Conservation (phyloP, 2,797 vertebrate species). For the Amblyraja radiata region DNA sequence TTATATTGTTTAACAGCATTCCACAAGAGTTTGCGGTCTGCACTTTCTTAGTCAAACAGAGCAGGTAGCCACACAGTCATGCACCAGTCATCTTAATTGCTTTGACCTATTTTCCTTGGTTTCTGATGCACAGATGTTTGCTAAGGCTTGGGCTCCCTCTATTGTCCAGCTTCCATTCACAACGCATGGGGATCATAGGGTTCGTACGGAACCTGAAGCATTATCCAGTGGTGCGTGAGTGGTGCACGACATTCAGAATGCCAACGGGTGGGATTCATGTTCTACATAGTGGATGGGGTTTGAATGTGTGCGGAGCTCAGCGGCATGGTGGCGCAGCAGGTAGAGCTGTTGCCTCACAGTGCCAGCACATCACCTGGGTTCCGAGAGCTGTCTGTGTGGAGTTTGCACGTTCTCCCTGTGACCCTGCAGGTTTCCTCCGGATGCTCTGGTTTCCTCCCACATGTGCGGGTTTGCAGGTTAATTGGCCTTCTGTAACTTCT, state of each 20-base stretch:
- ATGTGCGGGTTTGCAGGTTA: no score
- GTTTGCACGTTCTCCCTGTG: no score
- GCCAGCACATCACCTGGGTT: no score
- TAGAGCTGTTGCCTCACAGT: no score
- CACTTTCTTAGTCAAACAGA: background rate
- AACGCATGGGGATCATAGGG: background rate
- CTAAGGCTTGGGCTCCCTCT: constrained; percentile 21
- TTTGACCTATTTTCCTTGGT: background rate
- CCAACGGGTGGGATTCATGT: no score
- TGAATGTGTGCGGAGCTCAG: no score
- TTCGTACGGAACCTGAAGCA: background rate
- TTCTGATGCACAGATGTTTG: background rate
- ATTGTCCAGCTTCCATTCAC: background rate
- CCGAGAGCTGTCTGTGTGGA: no score
- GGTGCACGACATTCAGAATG: background rate
- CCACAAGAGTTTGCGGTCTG: background rate
- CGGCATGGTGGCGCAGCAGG: no score
- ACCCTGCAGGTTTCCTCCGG: no score
- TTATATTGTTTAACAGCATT: background rate
- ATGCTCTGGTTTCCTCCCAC: no score
- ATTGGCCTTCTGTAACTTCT: no score
- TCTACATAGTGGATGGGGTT: background rate
- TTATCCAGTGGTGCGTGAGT: no score
- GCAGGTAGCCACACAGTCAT: background rate
- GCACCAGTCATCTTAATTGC: background rate